Percentiles rank a stretch among this genome's conserved stretches.
phyloP scores from a whole-genome alignment of 2,797 vertebrate species.

The Coracias cyanogaster region DNA sequence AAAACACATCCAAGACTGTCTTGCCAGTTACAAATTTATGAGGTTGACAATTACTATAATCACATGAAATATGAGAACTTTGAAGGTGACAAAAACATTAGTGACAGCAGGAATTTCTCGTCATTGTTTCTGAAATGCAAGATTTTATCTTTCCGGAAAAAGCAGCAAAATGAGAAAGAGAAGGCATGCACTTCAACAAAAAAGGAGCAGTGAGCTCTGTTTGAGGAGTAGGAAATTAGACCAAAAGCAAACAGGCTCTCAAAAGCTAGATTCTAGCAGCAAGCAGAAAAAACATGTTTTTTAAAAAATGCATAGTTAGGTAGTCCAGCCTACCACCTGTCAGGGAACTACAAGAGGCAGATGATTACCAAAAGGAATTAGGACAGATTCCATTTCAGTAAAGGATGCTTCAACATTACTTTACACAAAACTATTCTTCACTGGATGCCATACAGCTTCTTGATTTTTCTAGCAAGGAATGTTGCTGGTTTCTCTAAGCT shows the following conservation, averaged over 20 bases:
- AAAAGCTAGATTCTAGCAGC: neutral
- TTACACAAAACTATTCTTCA: neutral
- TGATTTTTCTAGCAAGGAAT: neutral
- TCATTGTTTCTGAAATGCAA: slow-evolving; percentile 17
- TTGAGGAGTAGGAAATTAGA: neutral
- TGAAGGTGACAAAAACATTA: slow-evolving; percentile 20
- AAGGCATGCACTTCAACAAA: neutral
- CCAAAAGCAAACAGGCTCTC: neutral
- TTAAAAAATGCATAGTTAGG: neutral
- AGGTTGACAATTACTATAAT: neutral
- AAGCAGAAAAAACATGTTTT: neutral
- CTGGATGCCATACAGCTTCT: neutral
- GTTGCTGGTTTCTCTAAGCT: neutral
- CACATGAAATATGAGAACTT: neutral
- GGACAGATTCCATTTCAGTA: neutral
- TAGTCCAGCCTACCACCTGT: slow-evolving; percentile 8
- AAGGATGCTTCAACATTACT: neutral
- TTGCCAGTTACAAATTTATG: neutral
- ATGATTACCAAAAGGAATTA: neutral
- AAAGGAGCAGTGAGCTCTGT: neutral
- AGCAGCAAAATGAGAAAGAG: slow-evolving; percentile 13
- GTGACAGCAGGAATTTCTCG: slow-evolving; percentile 32
- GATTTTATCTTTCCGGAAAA: slow-evolving; percentile 44
- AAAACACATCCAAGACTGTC: neutral
- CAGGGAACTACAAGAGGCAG: neutral